phyloP scores from a whole-genome alignment of 2,888 invertebrate genomes.

The Sthenelais limicola region DNA sequence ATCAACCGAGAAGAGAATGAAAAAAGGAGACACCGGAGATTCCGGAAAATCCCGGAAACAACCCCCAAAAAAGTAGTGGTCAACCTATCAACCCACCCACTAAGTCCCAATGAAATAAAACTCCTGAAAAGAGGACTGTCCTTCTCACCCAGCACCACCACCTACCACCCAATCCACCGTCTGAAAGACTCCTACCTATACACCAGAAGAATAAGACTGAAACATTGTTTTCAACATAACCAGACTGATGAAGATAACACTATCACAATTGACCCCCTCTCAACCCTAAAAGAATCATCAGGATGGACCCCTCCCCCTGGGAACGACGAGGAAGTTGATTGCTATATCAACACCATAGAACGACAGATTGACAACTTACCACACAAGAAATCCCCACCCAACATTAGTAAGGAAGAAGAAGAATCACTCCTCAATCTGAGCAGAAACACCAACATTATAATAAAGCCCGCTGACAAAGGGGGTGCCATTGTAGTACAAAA shows the following conservation, averaged over 20 bases:
- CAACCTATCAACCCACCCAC: no score
- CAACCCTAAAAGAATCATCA: neutral
- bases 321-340: neutral
- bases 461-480: constrained; percentile 7
- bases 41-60: no score
- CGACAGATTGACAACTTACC: neutral
- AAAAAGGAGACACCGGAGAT: no score
- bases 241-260: no score
- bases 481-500: neutral
- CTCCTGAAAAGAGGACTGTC: neutral
- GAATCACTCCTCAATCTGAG: neutral
- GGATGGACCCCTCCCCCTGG: constrained; percentile 1
- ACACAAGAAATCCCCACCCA: neutral
- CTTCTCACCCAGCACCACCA: neutral
- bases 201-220: neutral
- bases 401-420: neutral
- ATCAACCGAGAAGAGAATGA: no score
- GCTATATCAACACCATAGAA: neutral
- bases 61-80: no score
- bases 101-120: no score
- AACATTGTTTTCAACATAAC: neutral
- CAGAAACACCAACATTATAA: neutral
- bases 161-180: neutral
- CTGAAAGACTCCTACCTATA: neutral
- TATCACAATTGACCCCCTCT: neutral